phyloP scores from a whole-genome alignment of 1,140 invertebrate species.

The Drosophila novamexicana region DNA sequence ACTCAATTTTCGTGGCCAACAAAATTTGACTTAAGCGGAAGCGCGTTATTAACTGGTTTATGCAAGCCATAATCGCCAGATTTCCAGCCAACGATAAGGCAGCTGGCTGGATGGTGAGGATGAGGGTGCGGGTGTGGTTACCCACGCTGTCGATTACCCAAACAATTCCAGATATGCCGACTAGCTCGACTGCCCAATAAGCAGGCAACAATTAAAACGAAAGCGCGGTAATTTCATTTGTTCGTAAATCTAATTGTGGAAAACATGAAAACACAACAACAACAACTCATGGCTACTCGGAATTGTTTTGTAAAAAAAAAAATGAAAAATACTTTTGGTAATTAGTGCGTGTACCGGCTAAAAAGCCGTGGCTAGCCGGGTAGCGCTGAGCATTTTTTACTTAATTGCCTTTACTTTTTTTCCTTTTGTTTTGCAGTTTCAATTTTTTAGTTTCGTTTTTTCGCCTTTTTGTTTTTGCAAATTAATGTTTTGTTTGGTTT shows the following conservation, averaged over 20 bases:
- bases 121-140: conserved; percentile 1
- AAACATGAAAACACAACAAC: conserved; percentile 50
- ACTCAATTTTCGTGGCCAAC: conserved; percentile 70
- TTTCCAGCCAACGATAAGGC: conserved; percentile 65
- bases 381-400: conserved; percentile 2
- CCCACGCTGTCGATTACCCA: conserved; percentile 31
- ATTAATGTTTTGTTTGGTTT: conserved; percentile 43
- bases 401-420: conserved; percentile 54
- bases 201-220: conserved; percentile 79
- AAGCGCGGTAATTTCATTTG: conserved; percentile 81
- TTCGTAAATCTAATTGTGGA: conserved; percentile 78
- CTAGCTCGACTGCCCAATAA: conserved; percentile 54
- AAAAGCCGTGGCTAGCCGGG: neutral
- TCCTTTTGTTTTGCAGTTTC: conserved; percentile 28
- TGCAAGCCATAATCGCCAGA: conserved; percentile 81
- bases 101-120: neutral
- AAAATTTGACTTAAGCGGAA: conserved; percentile 82
- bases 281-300: conserved; percentile 24
- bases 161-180: neutral
- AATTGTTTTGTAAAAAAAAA: conserved; percentile 8
- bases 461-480: conserved; percentile 63
- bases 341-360: conserved; percentile 74
- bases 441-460: conserved; percentile 49
- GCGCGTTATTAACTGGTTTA: conserved; percentile 83
- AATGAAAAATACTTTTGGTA: conserved; percentile 69